Conservation (phyloP, 1,140 invertebrate genomes). For the Himalopsyche phryganea region DNA sequence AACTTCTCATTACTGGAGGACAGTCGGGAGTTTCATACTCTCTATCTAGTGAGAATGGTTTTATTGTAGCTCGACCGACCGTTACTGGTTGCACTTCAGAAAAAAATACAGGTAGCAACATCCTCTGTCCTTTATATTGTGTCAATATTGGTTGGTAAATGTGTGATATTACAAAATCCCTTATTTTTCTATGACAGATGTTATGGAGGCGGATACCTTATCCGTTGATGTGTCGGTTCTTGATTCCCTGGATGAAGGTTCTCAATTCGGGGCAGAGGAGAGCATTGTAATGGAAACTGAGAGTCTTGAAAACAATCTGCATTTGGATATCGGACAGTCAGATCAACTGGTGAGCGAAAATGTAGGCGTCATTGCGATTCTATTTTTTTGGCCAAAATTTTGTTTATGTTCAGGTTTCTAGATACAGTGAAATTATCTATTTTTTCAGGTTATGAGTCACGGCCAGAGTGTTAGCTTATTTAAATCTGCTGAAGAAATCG, state of each 20-base stretch:
- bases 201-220: slow-evolving; percentile 10
- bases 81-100: neutral
- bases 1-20: slow-evolving; percentile 23
- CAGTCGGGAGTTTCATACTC: slow-evolving; percentile 27
- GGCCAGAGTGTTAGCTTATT: neutral
- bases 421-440: too few relatives aligned
- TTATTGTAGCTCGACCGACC: slow-evolving; percentile 28
- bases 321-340: slow-evolving; percentile 17
- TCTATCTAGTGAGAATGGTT: slow-evolving; percentile 29
- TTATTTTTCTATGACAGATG: slow-evolving; percentile 4
- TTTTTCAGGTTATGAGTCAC: neutral
- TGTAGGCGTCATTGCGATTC: too few relatives aligned
- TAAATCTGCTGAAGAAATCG: neutral
- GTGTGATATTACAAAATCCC: too few relatives aligned
- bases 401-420: too few relatives aligned
- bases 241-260: slow-evolving; percentile 21
- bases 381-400: too few relatives aligned
- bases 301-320: slow-evolving; percentile 14
- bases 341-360: slow-evolving; percentile 24
- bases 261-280: slow-evolving; percentile 21
- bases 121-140: too few relatives aligned
- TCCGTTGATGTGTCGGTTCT: slow-evolving; percentile 17
- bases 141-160: too few relatives aligned
- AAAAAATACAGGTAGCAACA: slow-evolving; percentile 19
- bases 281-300: slow-evolving; percentile 17